Evolutionary conservation across 2,797 vertebrate genomes (phyloP).

Genomic region (Pangasius macronema): DNA sequence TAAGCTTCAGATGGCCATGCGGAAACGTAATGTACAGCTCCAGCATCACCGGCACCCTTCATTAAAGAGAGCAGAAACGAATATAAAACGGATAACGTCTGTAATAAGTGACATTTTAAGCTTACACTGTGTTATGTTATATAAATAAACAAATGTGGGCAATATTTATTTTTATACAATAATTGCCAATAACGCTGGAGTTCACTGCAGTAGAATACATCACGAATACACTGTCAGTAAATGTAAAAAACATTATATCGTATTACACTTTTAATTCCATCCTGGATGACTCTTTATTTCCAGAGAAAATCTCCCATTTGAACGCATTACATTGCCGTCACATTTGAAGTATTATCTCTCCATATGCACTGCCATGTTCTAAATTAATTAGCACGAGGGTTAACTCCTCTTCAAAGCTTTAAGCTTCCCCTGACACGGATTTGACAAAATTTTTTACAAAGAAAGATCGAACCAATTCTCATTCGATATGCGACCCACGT

Average conservation of each 20-base stretch:
- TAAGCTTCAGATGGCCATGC: conserved; percentile 50
- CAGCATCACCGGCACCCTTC: not conserved
- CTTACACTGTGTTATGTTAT: too few species aligned
- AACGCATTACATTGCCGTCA: conserved; percentile 39
- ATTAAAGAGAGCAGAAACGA: not conserved
- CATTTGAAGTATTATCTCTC: conserved; percentile 24
- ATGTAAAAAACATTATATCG: not conserved
- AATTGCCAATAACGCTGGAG: not conserved
- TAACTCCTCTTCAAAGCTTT: conserved; percentile 46
- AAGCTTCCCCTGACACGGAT: conserved; percentile 26
- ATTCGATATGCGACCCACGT: conserved; percentile 19
- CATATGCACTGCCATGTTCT: not conserved
- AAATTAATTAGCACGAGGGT: conserved; percentile 44
- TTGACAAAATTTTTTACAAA: conserved; percentile 51
- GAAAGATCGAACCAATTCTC: conserved; percentile 35
- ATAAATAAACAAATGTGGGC: not conserved
- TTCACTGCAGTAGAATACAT: not conserved
- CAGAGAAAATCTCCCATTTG: conserved; percentile 30
- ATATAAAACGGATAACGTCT: not conserved
- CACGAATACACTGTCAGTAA: not conserved
- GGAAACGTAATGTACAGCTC: not conserved
- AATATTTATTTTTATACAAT: not conserved
- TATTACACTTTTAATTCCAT: not conserved
- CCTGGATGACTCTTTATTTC: conserved; percentile 22
- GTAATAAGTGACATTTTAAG: not conserved